These are phyloP conservation scores for Plumapathes pennacea DNA, from an alignment of 92 coral and sea anemone species.

Conservation along the genomic window DNA sequence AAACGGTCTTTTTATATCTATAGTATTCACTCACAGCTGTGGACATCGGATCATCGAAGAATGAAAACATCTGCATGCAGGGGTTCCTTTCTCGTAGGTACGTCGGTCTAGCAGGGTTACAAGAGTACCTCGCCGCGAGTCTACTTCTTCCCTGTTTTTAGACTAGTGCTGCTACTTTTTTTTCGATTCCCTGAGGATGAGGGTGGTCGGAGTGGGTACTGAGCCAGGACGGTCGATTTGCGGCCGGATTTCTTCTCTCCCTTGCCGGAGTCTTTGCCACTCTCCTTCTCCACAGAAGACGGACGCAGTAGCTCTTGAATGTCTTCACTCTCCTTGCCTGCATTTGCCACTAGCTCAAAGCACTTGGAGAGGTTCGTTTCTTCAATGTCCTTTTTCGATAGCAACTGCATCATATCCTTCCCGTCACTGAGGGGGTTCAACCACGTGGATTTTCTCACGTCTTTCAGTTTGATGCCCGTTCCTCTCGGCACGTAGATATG, in stretches of 20 bases:
- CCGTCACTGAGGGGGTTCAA: slow-evolving; percentile 93
- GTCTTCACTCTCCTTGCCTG: slow-evolving; percentile 86
- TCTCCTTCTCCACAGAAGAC: slow-evolving; percentile 52
- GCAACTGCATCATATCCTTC: slow-evolving; percentile 78
- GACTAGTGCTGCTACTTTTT: too few relatives aligned
- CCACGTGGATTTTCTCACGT: slow-evolving; percentile 98
- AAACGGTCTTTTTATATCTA: too few relatives aligned
- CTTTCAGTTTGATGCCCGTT: slow-evolving; percentile 82
- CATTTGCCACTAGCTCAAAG: slow-evolving; percentile 76
- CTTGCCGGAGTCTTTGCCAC: slow-evolving; percentile 24
- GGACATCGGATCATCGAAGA: too few relatives aligned
- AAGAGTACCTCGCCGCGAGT: too few relatives aligned
- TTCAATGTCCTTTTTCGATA: slow-evolving; percentile 92
- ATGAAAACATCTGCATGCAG: too few relatives aligned
- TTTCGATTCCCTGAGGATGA: too few relatives aligned
- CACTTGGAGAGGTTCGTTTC: slow-evolving; percentile 82
- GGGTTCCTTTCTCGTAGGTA: too few relatives aligned
- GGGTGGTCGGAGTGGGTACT: slow-evolving; percentile 63
- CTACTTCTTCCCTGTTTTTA: too few relatives aligned
- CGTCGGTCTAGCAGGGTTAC: too few relatives aligned
- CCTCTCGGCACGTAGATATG: slow-evolving; percentile 98
- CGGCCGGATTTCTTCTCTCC: slow-evolving; percentile 45
- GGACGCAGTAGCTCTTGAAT: slow-evolving; percentile 85
- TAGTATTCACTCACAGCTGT: too few relatives aligned
- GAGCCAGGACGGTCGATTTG: slow-evolving; percentile 46